Percentiles rank a stretch among this genome's conserved stretches.
phyloP scores from a whole-genome alignment of 1,140 invertebrate species.

The Augochlora pura region DNA sequence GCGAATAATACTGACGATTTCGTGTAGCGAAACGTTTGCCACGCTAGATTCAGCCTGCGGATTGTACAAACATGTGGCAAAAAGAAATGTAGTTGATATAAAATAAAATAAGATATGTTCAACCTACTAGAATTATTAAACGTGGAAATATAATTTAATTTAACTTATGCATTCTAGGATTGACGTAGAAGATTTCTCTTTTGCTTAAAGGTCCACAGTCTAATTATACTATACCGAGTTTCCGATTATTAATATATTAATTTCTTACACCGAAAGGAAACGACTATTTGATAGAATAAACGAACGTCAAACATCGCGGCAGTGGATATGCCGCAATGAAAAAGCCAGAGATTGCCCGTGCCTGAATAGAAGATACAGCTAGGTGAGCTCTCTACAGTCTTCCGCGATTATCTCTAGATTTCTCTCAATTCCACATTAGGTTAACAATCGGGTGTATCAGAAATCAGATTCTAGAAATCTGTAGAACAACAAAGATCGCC shows the following conservation, averaged over 20 bases:
- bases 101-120: too few species aligned
- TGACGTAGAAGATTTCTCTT: too few species aligned
- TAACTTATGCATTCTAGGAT: too few species aligned
- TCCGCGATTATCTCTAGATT: slow-evolving; percentile 55
- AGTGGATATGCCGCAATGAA: slow-evolving; percentile 1
- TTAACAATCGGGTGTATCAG: slow-evolving; percentile 50
- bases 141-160: too few species aligned
- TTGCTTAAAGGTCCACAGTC: too few species aligned
- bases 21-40: not conserved
- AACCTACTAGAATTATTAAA: too few species aligned
- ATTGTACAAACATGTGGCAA: too few species aligned
- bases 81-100: too few species aligned
- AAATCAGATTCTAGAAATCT: slow-evolving; percentile 31
- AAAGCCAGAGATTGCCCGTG: slow-evolving; percentile 51
- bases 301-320: not conserved
- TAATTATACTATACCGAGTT: not conserved
- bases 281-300: not conserved
- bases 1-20: slow-evolving; percentile 18
- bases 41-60: too few species aligned
- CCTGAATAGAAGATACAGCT: slow-evolving; percentile 63
- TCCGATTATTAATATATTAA: not conserved
- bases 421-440: slow-evolving; percentile 54
- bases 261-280: not conserved
- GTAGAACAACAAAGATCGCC: not conserved
- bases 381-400: slow-evolving; percentile 66